phyloP scores from a whole-genome alignment of 2,888 invertebrate species.

The Pteria penguin region DNA sequence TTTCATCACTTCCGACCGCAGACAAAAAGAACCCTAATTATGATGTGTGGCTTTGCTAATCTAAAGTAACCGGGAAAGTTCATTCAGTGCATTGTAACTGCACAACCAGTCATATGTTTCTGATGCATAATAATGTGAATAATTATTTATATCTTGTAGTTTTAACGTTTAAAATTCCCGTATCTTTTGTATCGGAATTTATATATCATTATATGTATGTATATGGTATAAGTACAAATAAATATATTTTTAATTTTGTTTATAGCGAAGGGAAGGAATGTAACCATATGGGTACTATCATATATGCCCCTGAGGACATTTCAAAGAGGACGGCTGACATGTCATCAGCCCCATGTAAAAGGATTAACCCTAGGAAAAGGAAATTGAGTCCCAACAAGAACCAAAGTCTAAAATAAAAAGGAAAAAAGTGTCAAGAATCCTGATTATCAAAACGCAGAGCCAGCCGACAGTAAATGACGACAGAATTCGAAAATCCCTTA shows the following conservation, averaged over 20 bases:
- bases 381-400: conserved; percentile 5
- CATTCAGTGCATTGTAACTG: conserved; percentile 47
- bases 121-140: no score
- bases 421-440: neutral
- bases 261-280: conserved; percentile 20
- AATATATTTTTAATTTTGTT: neutral
- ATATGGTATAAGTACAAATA: neutral
- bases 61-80: conserved; percentile 39
- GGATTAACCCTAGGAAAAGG: conserved; percentile 28
- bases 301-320: conserved; percentile 11
- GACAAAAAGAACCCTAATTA: conserved; percentile 35
- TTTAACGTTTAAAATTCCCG: neutral
- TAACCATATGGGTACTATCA: conserved; percentile 24
- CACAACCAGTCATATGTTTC: conserved; percentile 33
- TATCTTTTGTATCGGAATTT: neutral
- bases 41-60: conserved; percentile 20
- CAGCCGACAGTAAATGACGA: neutral
- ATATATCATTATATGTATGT: neutral
- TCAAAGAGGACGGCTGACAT: conserved; percentile 12
- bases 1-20: conserved; percentile 35
- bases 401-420: neutral
- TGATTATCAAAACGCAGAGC: neutral
- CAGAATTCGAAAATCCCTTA: neutral
- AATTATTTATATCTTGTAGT: no score
- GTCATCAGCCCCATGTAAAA: conserved; percentile 6